Evolutionary conservation across 2,888 invertebrate species (phyloP), one percentile per base, ranked within the genome.

Genomic region (Diaprepes abbreviatus): DNA sequence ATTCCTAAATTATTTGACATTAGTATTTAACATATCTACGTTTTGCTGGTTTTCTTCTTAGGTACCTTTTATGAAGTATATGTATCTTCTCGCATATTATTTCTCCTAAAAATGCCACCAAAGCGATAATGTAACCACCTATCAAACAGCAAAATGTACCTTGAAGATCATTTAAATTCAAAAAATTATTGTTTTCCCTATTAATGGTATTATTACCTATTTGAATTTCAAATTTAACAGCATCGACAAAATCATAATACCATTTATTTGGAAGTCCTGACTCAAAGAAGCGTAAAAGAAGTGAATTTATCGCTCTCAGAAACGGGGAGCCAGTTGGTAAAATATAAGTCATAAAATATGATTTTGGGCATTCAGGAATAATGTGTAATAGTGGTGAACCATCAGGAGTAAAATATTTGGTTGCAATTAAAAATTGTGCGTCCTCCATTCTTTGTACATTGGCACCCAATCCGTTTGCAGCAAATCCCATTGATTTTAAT

Each of bases 321-420:
- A 83, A 84, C 3, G 85, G 83, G 3, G 85, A 86, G 19, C 83
- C 80, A 38, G 77, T 80, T 0, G 83, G 83, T 2, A 85, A 78
- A 16, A 86, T 79, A 72, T 85, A 86, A 0, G 84, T 76, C 4
- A 87, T 73, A 66, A 24, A 24, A 24, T 4, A 24, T 1, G 79
- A 75, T 16, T 81, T 77, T 1, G 86, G 85, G 72, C 86, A 87
- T 63, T 87, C 85, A 0, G 78, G 68, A 3, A 85, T 80, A 0
- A 86, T 77, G 74, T 87, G 86, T 12, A 87, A 45, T 28, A 83
- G 52, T 4, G 80, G 79, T 16, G 75, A 74, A 17, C 85, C 83
- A 50, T 82, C 77, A 6, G 76, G 65, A 10, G 77, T 72, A 3
- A 80, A 72, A 71, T 78, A 83, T 1, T 76, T 63, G 0, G 79